Base-by-base conservation (phyloP, 2,888 invertebrate genomes). In the Acrobasis suavella region DNA sequence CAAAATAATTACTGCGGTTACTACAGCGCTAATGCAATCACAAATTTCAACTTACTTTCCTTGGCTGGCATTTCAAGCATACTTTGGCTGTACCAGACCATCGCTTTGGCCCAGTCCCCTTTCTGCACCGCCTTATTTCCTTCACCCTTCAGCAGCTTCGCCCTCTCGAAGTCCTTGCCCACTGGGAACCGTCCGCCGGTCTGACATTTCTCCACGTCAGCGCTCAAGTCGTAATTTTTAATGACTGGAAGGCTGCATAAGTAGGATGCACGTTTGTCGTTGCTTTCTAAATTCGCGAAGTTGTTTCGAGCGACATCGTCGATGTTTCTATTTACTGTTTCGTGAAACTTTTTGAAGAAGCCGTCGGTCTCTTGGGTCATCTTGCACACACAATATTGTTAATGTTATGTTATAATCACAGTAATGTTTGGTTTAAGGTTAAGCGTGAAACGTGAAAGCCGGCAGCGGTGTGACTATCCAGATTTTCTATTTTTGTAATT, bases 51-150 rank as follows among this genome's bases (percentile, higher is more conserved):
- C 92, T 92, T 88, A 96, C 96, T 94, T 86, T 94, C 93, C 72
- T 94, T 94, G 64, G 93, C 93, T 12, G 96, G 96, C 79, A 95
- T 92, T 59, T 93, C 86, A 32, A 95, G 82, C 77, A 96, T 95
- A 69, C 95, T 95, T 72, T 94, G 93, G 65, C 94, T 95, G 82
- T 97, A 97, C 52, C 94, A 82, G 42, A 94, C 88, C 78, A 96
- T 87, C 1, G 97, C 96, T 71, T 93, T 94, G 39, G 84, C 78
- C 93, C 95, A 96, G 70, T 96, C 94, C 61, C 95, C 95, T 71
- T 93, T 94, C 70, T 95, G 95, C 73, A 97, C 97, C 7, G 94
- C 94, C 65, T 92, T 89, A 76, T 96, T 97, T 3, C 96, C 97
- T 64, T 93, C 93, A 71, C 94, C 93, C 85, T 97, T 97, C 46